These are phyloP conservation scores for Metacarcinus magister DNA, from an alignment of 2,888 invertebrate species.

Conservation along the genomic window DNA sequence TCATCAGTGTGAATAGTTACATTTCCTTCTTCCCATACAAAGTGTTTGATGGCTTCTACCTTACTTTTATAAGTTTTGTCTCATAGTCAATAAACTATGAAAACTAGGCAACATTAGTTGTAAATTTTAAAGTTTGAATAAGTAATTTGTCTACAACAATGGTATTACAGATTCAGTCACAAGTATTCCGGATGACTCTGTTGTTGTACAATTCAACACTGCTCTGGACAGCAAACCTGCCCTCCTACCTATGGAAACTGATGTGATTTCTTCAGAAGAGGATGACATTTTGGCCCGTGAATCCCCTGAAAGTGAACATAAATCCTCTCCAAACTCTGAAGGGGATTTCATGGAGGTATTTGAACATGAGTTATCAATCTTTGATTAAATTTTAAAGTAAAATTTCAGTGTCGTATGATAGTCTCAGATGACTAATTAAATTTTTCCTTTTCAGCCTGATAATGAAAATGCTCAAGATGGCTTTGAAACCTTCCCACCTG, in stretches of 20 bases:
- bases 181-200: not conserved
- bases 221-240: constrained; percentile 57
- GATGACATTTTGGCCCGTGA: constrained; percentile 81
- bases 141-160: not conserved
- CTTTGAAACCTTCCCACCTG: constrained; percentile 62
- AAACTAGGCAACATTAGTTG: too few relatives aligned
- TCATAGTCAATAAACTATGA: too few relatives aligned
- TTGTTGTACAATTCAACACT: not conserved
- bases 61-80: not conserved
- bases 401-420: not conserved
- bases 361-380: not conserved
- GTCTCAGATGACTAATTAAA: not conserved
- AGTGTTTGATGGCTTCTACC: not conserved
- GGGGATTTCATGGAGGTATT: constrained; percentile 56
- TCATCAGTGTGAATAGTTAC: not conserved
- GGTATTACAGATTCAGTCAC: not conserved
- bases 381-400: not conserved
- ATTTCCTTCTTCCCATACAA: not conserved
- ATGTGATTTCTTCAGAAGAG: constrained; percentile 82
- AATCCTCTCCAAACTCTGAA: constrained; percentile 60
- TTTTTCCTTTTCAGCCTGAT: constrained; percentile 63
- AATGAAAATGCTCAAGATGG: constrained; percentile 77
- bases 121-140: too few relatives aligned
- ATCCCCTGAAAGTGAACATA: constrained; percentile 74
- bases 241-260: constrained; percentile 82